These are phyloP conservation scores for Neotragus moschatus DNA, from an alignment of 2,113 vertebrate genomes.

Conservation along the genomic window DNA sequence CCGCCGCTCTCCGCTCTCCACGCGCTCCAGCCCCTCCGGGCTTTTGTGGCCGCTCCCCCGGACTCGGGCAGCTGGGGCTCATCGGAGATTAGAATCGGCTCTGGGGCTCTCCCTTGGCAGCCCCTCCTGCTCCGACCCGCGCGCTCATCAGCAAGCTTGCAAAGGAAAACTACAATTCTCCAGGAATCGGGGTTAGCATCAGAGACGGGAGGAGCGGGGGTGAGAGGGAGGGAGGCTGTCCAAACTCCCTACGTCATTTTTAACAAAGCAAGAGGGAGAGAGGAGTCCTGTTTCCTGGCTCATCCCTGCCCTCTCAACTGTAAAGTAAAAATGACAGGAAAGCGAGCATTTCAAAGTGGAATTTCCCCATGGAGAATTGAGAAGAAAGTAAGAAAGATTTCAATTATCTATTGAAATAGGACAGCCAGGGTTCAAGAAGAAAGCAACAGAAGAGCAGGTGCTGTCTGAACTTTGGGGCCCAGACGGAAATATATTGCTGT, in stretches of 20 bases:
- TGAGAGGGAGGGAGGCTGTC: constrained; percentile 22
- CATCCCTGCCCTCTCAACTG: neutral
- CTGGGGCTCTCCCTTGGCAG: neutral
- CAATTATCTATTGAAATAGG: neutral
- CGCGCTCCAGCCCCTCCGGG: neutral
- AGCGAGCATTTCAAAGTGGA: constrained; percentile 24
- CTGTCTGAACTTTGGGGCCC: neutral
- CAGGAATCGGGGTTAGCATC: constrained; percentile 25
- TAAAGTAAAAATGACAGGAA: constrained; percentile 16
- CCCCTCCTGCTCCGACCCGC: neutral
- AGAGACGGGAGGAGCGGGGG: neutral
- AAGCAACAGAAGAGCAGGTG: neutral
- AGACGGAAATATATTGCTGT: neutral
- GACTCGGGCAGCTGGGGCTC: neutral
- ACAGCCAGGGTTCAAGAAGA: neutral
- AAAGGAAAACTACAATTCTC: constrained; percentile 19
- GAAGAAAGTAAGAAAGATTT: constrained; percentile 52
- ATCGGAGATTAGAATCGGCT: neutral
- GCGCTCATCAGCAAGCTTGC: neutral
- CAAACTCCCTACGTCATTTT: constrained; percentile 57
- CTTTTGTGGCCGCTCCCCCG: neutral
- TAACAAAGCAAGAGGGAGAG: neutral
- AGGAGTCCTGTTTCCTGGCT: neutral
- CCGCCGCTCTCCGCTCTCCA: neutral
- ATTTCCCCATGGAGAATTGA: constrained; percentile 55